These are phyloP conservation scores for Arctia plantaginis DNA, from an alignment of 2,888 invertebrate genomes.

Conservation along the genomic window DNA sequence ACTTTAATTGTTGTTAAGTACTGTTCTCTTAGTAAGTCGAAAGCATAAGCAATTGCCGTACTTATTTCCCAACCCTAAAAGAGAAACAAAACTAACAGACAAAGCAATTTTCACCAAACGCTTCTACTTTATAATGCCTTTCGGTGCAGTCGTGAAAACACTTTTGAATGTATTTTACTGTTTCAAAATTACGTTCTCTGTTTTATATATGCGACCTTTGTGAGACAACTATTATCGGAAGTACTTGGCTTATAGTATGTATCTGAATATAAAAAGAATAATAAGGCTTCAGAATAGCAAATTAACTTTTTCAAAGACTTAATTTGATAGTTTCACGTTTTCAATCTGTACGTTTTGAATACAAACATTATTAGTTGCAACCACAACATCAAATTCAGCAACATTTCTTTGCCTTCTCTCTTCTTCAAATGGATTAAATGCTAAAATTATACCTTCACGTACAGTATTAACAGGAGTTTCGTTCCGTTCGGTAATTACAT, in stretches of 20 bases:
- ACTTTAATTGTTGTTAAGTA: not conserved
- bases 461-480: constrained; percentile 26
- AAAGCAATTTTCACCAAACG: not conserved
- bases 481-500: constrained; percentile 51
- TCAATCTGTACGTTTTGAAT: not conserved
- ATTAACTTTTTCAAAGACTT: not conserved
- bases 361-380: not conserved
- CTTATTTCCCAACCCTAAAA: not conserved
- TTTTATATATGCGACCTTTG: not conserved
- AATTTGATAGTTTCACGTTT: not conserved
- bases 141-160: not conserved
- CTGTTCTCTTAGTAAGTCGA: not conserved
- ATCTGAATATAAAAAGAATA: not conserved
- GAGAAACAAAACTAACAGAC: not conserved
- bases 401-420: not conserved
- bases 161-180: not conserved
- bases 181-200: not conserved
- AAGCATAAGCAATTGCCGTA: not conserved
- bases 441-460: constrained; percentile 16
- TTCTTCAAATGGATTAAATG: constrained; percentile 12
- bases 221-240: not conserved
- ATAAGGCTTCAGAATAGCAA: not conserved
- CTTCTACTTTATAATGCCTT: not conserved
- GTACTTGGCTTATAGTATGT: not conserved
- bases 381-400: not conserved